Percentiles rank a stretch among this genome's conserved stretches.
Conservation (phyloP, 2,113 vertebrate species). For the Cyanistes caeruleus region DNA sequence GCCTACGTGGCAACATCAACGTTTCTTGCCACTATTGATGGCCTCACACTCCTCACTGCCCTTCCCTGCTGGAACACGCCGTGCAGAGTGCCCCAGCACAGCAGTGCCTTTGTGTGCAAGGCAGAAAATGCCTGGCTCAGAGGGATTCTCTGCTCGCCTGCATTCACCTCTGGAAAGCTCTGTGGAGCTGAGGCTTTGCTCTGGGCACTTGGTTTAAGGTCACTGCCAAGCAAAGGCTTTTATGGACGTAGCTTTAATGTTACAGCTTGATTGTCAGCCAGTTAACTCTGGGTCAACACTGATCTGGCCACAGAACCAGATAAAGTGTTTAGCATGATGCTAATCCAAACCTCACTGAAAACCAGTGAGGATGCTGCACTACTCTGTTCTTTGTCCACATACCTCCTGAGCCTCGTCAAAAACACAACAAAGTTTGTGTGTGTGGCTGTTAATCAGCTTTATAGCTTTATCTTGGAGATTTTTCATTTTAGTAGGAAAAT, state of each 20-base stretch:
- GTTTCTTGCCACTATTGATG: not conserved
- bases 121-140: not conserved
- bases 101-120: conserved; percentile 35
- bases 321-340: not conserved
- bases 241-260: not conserved
- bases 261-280: not conserved
- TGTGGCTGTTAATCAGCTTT: not conserved
- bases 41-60: not conserved
- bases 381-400: not conserved
- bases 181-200: not conserved
- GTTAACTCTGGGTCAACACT: not conserved
- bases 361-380: not conserved
- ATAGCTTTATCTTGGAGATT: not conserved
- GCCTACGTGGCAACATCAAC: not conserved
- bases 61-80: not conserved
- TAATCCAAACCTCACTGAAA: not conserved
- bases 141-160: not conserved
- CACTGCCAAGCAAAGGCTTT: not conserved
- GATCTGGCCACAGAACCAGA: not conserved
- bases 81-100: not conserved
- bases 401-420: not conserved
- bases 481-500: not conserved
- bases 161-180: conserved; percentile 7
- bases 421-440: not conserved
- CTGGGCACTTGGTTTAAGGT: not conserved